Evolutionary conservation across 1,140 invertebrate species (phyloP), one percentile per base, ranked within the genome.

Genomic region (Pseudomyrmex dendroicus): DNA sequence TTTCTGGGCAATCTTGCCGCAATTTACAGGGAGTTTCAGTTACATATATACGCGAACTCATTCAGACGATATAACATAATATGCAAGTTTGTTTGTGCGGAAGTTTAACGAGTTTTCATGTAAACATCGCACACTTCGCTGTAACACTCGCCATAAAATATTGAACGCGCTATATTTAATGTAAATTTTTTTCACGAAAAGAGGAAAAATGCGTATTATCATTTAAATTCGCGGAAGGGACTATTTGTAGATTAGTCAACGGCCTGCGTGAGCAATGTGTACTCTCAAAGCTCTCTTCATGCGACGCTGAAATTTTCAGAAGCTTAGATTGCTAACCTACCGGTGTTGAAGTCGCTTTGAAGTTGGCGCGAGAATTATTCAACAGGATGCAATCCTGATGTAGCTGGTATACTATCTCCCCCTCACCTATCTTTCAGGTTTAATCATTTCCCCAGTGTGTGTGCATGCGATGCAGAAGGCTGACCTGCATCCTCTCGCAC

Each of bases 351-450:
- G 66, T 80, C 66, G 56, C 66, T 80, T 80, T 80, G 66, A 70
- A 70, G 76, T 80, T 12, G 56, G 66, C 67, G 54, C 22, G 76
- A 70, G 54, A 80, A 80, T 80, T 80, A 80, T 80, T 80, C 76
- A 80, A 80, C 76, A 72, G 76, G 66, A 80, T 70, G 57, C 76
- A 80, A 54, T 46, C 35, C 56, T 46, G 66, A 61, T 72, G 76
- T 72, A 50, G 64, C 10, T 13, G 22, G 54, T 50, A 35, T 7
- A 15, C 64, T 2, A 48, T 25, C 76, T 35, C 35, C 5, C 35
- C 35, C 35, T 7, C 35, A 35, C 56, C 44, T 70, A 80, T 68
- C 67, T 80, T 80, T 80, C 56, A 44, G 54, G 54, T 68, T 80
- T 80, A 70, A 72, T 80, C 76, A 80, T 80, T 72, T 59, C 66